Evolutionary conservation across 2,888 invertebrate genomes (phyloP).

Genomic region (Theristus sp.): DNA sequence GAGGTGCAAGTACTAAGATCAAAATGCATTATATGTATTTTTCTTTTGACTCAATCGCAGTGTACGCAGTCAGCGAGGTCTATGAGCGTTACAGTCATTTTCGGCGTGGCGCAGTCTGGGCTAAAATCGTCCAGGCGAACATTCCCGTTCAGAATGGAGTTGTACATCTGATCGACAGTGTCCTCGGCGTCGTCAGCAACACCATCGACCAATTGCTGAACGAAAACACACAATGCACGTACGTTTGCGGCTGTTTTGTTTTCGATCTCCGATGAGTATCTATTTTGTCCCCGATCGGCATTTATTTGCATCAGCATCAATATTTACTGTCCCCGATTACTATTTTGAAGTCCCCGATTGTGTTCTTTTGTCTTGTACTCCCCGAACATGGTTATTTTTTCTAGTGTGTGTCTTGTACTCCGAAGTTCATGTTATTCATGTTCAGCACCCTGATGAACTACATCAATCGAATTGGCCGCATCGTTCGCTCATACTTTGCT

Average conservation of each 20-base stretch:
- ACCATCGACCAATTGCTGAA: conserved; percentile 22
- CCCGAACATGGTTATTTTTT: too few species aligned
- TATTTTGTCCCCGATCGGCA: too few species aligned
- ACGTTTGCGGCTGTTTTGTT: background rate
- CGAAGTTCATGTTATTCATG: too few species aligned
- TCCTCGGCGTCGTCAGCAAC: conserved; percentile 26
- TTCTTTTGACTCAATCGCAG: too few species aligned
- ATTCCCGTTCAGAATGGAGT: conserved; percentile 30
- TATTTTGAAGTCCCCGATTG: too few species aligned
- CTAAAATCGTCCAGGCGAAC: conserved; percentile 27
- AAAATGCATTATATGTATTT: too few species aligned
- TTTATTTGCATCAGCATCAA: too few species aligned
- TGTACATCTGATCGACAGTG: conserved; percentile 28
- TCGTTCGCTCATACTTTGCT: conserved; percentile 22
- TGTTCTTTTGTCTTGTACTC: too few species aligned
- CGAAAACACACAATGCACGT: conserved; percentile 1
- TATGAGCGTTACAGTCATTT: conserved; percentile 27
- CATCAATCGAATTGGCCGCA: conserved; percentile 26
- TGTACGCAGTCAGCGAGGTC: conserved; percentile 28
- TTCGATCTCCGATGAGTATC: too few species aligned
- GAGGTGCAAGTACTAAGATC: too few species aligned
- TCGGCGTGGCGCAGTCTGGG: conserved; percentile 28
- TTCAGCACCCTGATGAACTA: conserved; percentile 25
- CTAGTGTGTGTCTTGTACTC: too few species aligned
- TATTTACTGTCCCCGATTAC: too few species aligned